These are phyloP conservation scores for Antheraea pernyi DNA, from an alignment of 1,140 invertebrate genomes.

Conservation along the genomic window DNA sequence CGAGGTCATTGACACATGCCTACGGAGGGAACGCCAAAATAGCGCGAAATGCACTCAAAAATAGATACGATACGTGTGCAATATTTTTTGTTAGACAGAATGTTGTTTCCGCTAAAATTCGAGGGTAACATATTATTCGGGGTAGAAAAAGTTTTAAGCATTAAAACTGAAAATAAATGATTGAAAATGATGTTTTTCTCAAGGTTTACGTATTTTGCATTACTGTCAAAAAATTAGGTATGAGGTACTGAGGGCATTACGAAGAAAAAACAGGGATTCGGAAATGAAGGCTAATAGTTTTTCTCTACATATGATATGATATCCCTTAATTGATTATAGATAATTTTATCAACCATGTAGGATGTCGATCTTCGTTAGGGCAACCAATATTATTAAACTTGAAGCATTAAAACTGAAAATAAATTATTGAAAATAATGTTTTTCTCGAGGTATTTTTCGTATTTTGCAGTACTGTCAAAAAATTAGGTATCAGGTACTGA, in stretches of 20 bases:
- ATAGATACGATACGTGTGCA: slow-evolving; percentile 75
- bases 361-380: neutral
- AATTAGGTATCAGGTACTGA: neutral
- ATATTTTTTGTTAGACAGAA: slow-evolving; percentile 72
- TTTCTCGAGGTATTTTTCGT: neutral
- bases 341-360: neutral
- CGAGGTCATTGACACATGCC: slow-evolving; percentile 74
- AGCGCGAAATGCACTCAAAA: slow-evolving; percentile 78
- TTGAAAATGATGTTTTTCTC: neutral
- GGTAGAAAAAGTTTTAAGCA: neutral
- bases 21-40: slow-evolving; percentile 76
- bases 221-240: neutral
- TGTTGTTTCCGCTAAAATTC: slow-evolving; percentile 38
- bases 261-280: too few relatives aligned
- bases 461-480: too few relatives aligned
- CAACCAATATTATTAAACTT: too few relatives aligned
- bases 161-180: neutral
- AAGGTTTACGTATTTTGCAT: neutral
- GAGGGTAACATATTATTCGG: slow-evolving; percentile 16
- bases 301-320: neutral
- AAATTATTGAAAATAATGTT: neutral
- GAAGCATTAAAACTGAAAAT: slow-evolving; percentile 6
- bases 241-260: too few relatives aligned
- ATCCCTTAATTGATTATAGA: neutral
- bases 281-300: neutral